Evolutionary conservation across 2,888 invertebrate genomes (phyloP).

Genomic region (Hypselothyrea guttata): DNA sequence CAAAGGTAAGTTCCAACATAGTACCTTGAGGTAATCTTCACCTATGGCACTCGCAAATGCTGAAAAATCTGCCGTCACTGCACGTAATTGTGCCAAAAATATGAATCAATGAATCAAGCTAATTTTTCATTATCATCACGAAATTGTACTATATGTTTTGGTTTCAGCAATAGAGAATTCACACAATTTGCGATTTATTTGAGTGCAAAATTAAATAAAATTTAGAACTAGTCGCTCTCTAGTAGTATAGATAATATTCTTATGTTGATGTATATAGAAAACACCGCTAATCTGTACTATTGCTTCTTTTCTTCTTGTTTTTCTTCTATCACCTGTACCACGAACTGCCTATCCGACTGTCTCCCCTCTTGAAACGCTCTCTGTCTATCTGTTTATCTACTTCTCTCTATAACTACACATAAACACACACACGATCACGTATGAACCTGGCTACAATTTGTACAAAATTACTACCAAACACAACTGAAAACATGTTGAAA

Average conservation of each 20-base stretch:
- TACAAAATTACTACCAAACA: constrained; percentile 32
- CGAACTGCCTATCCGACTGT: constrained; percentile 60
- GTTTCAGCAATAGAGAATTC: constrained; percentile 11
- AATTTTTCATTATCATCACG: constrained; percentile 2
- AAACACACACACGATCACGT: constrained; percentile 38
- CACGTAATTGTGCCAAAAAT: background rate
- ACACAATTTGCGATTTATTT: constrained; percentile 16
- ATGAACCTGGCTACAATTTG: constrained; percentile 51
- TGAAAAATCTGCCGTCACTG: constrained; percentile 1
- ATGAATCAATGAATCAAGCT: background rate
- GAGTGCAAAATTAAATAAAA: constrained; percentile 19
- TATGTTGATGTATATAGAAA: constrained; percentile 65
- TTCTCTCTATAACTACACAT: constrained; percentile 16
- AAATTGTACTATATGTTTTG: constrained; percentile 11
- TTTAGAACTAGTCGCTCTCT: constrained; percentile 45
- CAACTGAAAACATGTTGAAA: constrained; percentile 45
- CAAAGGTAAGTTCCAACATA: constrained; percentile 46
- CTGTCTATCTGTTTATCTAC: constrained; percentile 23
- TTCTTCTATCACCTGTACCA: constrained; percentile 70
- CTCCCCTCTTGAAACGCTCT: constrained; percentile 49
- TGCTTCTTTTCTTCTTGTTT: constrained; percentile 74
- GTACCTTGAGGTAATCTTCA: background rate
- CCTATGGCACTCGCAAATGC: constrained; percentile 13
- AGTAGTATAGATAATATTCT: constrained; percentile 39
- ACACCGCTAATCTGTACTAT: constrained; percentile 76